Evolutionary conservation across 2,888 invertebrate genomes (phyloP).

Genomic region (Drosophila anceps): DNA sequence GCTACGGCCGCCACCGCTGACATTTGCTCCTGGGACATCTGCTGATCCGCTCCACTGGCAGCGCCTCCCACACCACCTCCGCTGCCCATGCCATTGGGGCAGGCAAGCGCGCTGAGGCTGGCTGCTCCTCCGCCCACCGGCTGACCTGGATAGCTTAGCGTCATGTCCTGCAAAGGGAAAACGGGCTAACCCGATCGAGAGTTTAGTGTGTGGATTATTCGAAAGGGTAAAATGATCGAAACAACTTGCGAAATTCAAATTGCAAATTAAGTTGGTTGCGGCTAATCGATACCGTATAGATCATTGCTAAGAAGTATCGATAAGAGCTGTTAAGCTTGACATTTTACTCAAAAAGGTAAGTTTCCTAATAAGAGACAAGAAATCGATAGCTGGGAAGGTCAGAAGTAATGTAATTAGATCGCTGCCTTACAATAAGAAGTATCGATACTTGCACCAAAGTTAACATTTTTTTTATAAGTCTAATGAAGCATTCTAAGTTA

Average conservation of each 20-base stretch:
- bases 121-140: constrained; percentile 50
- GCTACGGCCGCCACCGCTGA: constrained; percentile 95
- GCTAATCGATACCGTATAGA: neutral
- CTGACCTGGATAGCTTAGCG: constrained; percentile 87
- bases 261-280: constrained; percentile 12
- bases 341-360: neutral
- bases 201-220: constrained; percentile 44
- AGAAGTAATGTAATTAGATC: neutral
- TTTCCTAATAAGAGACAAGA: neutral
- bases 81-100: constrained; percentile 71
- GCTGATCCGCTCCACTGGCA: constrained; percentile 77
- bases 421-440: neutral
- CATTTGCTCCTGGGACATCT: constrained; percentile 89
- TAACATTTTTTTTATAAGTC: neutral
- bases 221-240: neutral
- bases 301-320: constrained; percentile 9
- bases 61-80: constrained; percentile 34
- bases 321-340: constrained; percentile 10
- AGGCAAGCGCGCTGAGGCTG: constrained; percentile 63
- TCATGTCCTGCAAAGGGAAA: constrained; percentile 88
- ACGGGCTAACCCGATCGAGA: constrained; percentile 85
- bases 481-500: neutral
- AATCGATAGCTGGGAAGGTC: neutral
- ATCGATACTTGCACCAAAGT: neutral
- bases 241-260: neutral